phyloP scores from a whole-genome alignment of 1,140 invertebrate genomes.

The Zaprionus ornatus region DNA sequence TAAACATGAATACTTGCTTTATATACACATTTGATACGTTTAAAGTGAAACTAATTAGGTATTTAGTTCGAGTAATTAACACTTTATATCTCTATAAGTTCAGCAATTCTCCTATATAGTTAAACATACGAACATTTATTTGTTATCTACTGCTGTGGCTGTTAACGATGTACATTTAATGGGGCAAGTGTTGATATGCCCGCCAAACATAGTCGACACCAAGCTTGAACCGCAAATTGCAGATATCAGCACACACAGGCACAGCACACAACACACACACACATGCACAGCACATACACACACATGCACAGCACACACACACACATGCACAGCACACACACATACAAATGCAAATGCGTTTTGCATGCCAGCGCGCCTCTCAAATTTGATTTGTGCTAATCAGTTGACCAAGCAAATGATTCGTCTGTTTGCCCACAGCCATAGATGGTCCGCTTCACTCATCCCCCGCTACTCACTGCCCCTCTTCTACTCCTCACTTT shows the following conservation, averaged over 20 bases:
- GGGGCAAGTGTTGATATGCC: not conserved
- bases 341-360: not conserved
- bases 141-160: not conserved
- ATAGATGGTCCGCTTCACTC: not conserved
- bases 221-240: not conserved
- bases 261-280: not conserved
- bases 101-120: too few relatives aligned
- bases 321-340: not conserved
- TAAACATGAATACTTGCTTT: too few relatives aligned
- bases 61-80: too few relatives aligned
- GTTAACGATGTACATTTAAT: slow-evolving; percentile 22
- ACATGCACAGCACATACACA: not conserved
- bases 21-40: too few relatives aligned
- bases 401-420: slow-evolving; percentile 30
- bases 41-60: too few relatives aligned
- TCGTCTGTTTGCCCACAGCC: not conserved
- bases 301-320: not conserved
- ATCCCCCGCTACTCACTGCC: not conserved
- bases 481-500: too few relatives aligned
- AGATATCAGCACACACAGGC: not conserved
- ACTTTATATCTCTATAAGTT: too few relatives aligned
- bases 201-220: slow-evolving; percentile 9
- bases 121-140: not conserved
- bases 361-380: not conserved
- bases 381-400: slow-evolving; percentile 18